Evolutionary conservation across 2,888 invertebrate genomes (phyloP).

Genomic region (Hedya salicella): DNA sequence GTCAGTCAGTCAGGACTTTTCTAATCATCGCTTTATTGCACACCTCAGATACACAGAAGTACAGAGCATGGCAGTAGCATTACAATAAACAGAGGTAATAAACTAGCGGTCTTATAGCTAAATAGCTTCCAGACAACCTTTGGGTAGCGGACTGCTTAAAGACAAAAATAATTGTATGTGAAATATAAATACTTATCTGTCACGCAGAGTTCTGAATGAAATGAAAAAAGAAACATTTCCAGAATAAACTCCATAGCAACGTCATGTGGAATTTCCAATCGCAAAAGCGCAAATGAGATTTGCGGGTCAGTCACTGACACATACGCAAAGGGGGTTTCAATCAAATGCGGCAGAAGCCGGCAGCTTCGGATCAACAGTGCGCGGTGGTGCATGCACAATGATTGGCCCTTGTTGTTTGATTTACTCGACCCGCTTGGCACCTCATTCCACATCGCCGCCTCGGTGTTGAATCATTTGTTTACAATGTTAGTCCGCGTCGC

Average conservation of each 20-base stretch:
- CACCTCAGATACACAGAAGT: too few species aligned
- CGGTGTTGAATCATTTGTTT: constrained; percentile 25
- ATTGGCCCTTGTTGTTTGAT: constrained; percentile 76
- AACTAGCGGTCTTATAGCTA: too few species aligned
- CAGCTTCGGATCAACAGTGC: constrained; percentile 57
- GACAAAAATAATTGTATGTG: too few species aligned
- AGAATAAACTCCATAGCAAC: not conserved
- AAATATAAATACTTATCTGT: too few species aligned
- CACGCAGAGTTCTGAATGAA: too few species aligned
- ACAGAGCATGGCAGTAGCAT: too few species aligned
- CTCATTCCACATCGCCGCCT: constrained; percentile 58
- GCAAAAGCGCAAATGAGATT: constrained; percentile 5
- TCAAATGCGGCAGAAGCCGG: not conserved
- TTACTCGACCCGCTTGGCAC: constrained; percentile 66
- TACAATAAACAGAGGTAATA: too few species aligned
- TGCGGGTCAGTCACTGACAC: not conserved
- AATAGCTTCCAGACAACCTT: too few species aligned
- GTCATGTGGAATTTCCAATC: constrained; percentile 1
- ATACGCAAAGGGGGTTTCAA: constrained; percentile 10
- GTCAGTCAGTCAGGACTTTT: too few species aligned
- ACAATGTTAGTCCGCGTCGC: constrained; percentile 37
- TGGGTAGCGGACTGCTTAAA: too few species aligned
- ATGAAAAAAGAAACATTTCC: not conserved
- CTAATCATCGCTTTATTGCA: too few species aligned
- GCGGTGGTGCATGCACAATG: constrained; percentile 61